Percentiles rank a stretch among this genome's conserved stretches.
Evolutionary conservation across 2,888 invertebrate species (phyloP).

Genomic region (Lottia scabra): DNA sequence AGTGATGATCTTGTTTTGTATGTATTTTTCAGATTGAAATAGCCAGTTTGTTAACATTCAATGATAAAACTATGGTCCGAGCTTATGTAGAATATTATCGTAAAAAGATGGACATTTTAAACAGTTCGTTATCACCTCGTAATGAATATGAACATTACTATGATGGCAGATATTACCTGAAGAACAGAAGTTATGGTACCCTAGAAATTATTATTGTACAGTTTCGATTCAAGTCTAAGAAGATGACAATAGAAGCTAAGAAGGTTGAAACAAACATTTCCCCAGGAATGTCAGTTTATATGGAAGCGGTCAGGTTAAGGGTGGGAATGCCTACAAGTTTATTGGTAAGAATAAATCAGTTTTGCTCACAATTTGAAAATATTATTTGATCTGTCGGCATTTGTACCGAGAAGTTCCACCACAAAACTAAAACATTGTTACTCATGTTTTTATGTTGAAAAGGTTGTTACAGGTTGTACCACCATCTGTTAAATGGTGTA

Average conservation of each 20-base stretch:
- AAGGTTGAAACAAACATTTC: slow-evolving; percentile 16
- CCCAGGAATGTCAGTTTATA: slow-evolving; percentile 32
- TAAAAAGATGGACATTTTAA: slow-evolving; percentile 36
- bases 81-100: slow-evolving; percentile 44
- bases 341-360: slow-evolving; percentile 27
- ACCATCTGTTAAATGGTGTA: no score
- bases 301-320: slow-evolving; percentile 23
- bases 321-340: slow-evolving; percentile 28
- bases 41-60: slow-evolving; percentile 41
- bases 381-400: no score
- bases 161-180: slow-evolving; percentile 36
- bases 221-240: slow-evolving; percentile 34
- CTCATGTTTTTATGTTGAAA: no score
- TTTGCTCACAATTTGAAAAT: no score
- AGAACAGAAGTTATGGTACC: slow-evolving; percentile 40
- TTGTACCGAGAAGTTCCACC: no score
- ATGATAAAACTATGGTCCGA: slow-evolving; percentile 36
- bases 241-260: slow-evolving; percentile 32
- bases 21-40: slow-evolving; percentile 40
- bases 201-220: slow-evolving; percentile 45
- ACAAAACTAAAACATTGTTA: no score
- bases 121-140: slow-evolving; percentile 16
- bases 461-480: no score
- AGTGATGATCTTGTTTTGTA: neutral
- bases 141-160: slow-evolving; percentile 26